Percentiles rank a stretch among this genome's conserved stretches.
Conservation (phyloP, 2,113 vertebrate genomes). For the Protomyctophum bolini region DNA sequence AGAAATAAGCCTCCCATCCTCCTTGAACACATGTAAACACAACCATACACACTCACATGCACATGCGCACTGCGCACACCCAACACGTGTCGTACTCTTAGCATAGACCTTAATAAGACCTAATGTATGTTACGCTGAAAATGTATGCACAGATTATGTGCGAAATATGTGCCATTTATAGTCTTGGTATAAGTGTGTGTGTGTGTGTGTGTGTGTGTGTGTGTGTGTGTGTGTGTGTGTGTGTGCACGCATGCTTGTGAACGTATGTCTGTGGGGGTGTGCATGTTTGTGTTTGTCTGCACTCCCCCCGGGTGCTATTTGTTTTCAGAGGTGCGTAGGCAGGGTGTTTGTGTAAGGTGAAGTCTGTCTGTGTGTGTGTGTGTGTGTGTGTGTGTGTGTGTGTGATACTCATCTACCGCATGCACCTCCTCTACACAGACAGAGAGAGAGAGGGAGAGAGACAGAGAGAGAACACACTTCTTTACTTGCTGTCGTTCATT, state of each 20-base stretch:
- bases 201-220: constrained; percentile 11
- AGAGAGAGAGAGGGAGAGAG: too few relatives aligned
- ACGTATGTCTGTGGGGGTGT: constrained; percentile 4
- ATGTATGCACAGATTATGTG: too few relatives aligned
- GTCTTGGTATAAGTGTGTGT: background rate
- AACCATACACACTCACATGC: constrained; percentile 6
- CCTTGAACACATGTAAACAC: background rate
- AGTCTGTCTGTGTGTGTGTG: constrained; percentile 31
- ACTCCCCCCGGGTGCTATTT: constrained; percentile 50
- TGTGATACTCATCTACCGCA: constrained; percentile 38
- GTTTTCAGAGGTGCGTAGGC: constrained; percentile 53
- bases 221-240: constrained; percentile 3
- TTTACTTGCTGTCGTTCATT: constrained; percentile 21
- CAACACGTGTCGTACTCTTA: too few relatives aligned
- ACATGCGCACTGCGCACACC: too few relatives aligned
- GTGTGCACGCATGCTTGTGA: constrained; percentile 15
- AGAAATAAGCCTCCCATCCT: constrained; percentile 16
- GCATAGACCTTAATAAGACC: too few relatives aligned
- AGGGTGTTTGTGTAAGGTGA: constrained; percentile 17
- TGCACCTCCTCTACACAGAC: background rate
- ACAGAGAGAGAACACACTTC: constrained; percentile 20
- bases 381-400: constrained; percentile 41
- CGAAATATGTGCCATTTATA: too few relatives aligned
- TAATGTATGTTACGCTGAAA: too few relatives aligned
- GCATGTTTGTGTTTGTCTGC: constrained; percentile 47